Base-by-base conservation (phyloP, 2,888 invertebrate genomes). In the Caenorhabditis sp. region DNA sequence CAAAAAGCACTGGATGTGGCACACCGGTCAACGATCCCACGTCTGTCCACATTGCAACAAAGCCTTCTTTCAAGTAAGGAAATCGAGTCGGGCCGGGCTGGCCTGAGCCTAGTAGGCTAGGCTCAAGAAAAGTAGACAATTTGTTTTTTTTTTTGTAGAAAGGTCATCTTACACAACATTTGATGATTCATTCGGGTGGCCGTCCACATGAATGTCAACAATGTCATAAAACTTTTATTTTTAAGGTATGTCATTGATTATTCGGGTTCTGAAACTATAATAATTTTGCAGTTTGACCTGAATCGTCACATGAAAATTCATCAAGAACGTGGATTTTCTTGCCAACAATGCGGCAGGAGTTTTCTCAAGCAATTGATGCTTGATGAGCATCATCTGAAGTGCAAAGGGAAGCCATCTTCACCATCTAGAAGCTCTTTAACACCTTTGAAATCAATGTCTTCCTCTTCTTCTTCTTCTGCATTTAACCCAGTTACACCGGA, bases 1-100 rank as follows among this genome's bases (percentile, higher is more conserved):
- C 64, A 85, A 88, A 64, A 87, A 89, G 53, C 89, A 89, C 80
- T 88, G 88, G 67, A 86, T 89, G 83, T 89, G 89, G 84, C 89
- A 89, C 79, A 85, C 85, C 10, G 89, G 89, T 17, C 86, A 88
- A 57, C 83, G 88, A 64, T 87, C 87, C 8, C 89, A 88, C 67
- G 85, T 87, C 17, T 89, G 89, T 76, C 80, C 83, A 3, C 76
- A 87, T 23, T 89, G 89, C 82, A 81, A 83, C 60, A 87, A 88
- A 67, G 86, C 85, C 14, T 89, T 89, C 81, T 87, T 85, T 70
- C 87, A 85, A 82, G 85, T 84, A 54, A 64, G 73, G 26, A 52
- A 27, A 59, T 60, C 31, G 31, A 31, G 31, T 31, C 10, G n/a
- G n/a, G n/a, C n/a, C n/a, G n/a, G n/a, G n/a, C n/a, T n/a, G n/a